Percentiles rank a stretch among this genome's conserved stretches.
phyloP scores from a whole-genome alignment of 2,888 invertebrate genomes.

The Zeuzera pyrina region DNA sequence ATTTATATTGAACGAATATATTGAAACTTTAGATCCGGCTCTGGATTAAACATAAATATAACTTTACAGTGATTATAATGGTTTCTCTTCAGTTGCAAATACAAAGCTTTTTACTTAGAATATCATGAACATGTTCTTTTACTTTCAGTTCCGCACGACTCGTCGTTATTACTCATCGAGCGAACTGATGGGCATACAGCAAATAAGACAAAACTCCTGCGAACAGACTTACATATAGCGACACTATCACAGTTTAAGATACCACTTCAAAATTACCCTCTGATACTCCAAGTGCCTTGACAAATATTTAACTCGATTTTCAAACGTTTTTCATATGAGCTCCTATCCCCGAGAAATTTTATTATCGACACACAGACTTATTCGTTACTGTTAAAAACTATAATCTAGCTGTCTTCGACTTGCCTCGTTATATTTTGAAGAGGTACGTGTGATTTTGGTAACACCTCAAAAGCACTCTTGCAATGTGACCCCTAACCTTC shows the following conservation, averaged over 20 bases:
- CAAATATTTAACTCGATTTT: too few relatives aligned
- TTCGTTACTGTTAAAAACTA: too few relatives aligned
- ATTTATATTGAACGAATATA: too few relatives aligned
- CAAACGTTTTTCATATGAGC: too few relatives aligned
- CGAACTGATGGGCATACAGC: constrained; percentile 80
- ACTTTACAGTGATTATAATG: too few relatives aligned
- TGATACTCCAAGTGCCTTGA: constrained; percentile 53
- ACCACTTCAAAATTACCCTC: constrained; percentile 25
- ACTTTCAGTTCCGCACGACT: constrained; percentile 82
- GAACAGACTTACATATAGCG: constrained; percentile 89
- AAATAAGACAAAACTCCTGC: constrained; percentile 85
- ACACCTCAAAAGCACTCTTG: constrained; percentile 26
- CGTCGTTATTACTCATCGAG: constrained; percentile 85
- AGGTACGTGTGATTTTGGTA: constrained; percentile 32
- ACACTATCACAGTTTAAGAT: constrained; percentile 25
- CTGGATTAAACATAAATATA: too few relatives aligned
- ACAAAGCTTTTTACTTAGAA: too few relatives aligned
- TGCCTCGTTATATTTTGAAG: too few relatives aligned
- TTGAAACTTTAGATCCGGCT: too few relatives aligned
- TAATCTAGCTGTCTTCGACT: too few relatives aligned
- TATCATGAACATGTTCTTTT: background rate
- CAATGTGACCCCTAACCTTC: constrained; percentile 18
- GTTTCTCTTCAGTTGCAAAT: background rate
- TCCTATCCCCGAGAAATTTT: too few relatives aligned
- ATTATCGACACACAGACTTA: too few relatives aligned